A percentile compares a stretch with the other conserved stretches of the same genome.
Evolutionary conservation across 2,888 invertebrate species (phyloP).

Genomic region (Drosophila longiperda): DNA sequence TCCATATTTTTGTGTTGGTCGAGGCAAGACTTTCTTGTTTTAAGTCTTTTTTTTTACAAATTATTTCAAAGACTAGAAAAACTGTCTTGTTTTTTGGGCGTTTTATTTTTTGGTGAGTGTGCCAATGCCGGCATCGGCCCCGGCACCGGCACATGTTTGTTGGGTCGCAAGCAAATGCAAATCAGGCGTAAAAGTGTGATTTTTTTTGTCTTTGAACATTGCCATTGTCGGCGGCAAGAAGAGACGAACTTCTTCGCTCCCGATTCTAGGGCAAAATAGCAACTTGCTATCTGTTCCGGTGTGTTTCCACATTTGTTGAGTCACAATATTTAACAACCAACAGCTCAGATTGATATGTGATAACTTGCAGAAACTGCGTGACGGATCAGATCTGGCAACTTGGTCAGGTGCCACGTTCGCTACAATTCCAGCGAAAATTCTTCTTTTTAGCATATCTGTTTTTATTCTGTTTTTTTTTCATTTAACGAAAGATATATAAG

Average conservation of each 20-base stretch:
- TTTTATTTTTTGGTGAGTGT: not conserved
- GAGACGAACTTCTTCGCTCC: slow-evolving; percentile 34
- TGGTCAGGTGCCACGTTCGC: not conserved
- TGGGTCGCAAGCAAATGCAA: slow-evolving; percentile 70
- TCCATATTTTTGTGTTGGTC: not conserved
- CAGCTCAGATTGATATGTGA: slow-evolving; percentile 37
- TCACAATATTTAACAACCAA: slow-evolving; percentile 70
- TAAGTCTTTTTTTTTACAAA: not conserved
- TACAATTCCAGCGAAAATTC: not conserved
- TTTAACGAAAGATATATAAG: not conserved
- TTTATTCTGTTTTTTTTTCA: not conserved
- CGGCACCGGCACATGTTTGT: slow-evolving; percentile 11
- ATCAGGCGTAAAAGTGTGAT: slow-evolving; percentile 77
- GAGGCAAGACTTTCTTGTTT: not conserved
- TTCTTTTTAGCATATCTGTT: not conserved
- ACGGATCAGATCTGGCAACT: slow-evolving; percentile 19
- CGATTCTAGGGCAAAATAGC: slow-evolving; percentile 57
- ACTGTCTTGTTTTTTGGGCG: not conserved
- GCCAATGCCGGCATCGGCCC: not conserved
- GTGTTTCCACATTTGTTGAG: slow-evolving; percentile 50
- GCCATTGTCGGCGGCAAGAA: slow-evolving; percentile 40
- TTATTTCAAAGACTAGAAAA: not conserved
- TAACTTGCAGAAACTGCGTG: slow-evolving; percentile 29
- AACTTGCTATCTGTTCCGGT: slow-evolving; percentile 58
- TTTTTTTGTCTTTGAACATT: slow-evolving; percentile 49